A percentile compares a stretch with the other conserved stretches of the same genome.
These are phyloP conservation scores for Bufo gargarizans DNA, from an alignment of 2,113 vertebrate genomes.

Conservation along the genomic window DNA sequence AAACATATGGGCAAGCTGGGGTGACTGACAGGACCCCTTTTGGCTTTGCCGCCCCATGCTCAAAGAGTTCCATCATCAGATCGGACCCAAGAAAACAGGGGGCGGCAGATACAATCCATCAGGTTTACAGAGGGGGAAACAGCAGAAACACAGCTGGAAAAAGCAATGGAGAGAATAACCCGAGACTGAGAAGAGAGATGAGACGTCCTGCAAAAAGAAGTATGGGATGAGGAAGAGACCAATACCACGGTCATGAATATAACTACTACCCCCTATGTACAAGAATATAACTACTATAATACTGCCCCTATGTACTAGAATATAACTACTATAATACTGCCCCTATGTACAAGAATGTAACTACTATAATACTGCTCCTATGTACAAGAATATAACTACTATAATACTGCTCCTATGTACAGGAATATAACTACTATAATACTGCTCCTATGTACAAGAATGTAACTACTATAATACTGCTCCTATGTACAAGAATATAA, in stretches of 20 bases:
- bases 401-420: not conserved
- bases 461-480: not conserved
- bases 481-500: not conserved
- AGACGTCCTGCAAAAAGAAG: not conserved
- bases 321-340: constrained; percentile 4
- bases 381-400: constrained; percentile 1
- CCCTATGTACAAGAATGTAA: no score
- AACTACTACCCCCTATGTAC: no score
- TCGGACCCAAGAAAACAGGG: not conserved
- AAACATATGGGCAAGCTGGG: constrained; percentile 77
- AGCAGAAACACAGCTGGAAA: constrained; percentile 2
- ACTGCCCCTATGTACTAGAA: not conserved
- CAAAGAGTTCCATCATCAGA: constrained; percentile 70
- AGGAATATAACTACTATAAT: no score
- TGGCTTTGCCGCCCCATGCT: constrained; percentile 64
- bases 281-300: no score
- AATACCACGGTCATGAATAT: no score
- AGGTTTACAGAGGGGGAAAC: constrained; percentile 39
- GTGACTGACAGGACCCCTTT: constrained; percentile 80
- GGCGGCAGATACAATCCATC: constrained; percentile 30
- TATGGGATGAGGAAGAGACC: not conserved
- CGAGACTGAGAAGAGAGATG: not conserved
- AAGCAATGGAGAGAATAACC: not conserved
- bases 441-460: no score
- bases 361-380: not conserved